Conservation (phyloP, 2,113 vertebrate genomes). For the Dasyprocta punctata region DNA sequence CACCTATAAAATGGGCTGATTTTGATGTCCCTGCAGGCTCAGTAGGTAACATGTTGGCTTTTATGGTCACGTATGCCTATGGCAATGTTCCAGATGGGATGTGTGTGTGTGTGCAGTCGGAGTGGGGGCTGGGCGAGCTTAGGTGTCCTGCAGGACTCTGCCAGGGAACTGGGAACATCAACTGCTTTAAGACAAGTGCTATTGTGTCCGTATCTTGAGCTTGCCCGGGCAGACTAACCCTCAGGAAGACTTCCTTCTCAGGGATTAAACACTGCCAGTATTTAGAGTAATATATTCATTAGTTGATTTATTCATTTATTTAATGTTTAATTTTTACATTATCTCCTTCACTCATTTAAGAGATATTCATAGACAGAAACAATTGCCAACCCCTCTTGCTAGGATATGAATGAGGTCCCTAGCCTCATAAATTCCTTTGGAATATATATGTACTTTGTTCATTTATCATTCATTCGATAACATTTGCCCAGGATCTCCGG, state of each 20-base stretch:
- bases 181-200: fast-evolving
- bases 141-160: background rate
- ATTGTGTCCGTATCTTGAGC: background rate
- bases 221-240: background rate
- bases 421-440: background rate
- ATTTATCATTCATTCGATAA: background rate
- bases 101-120: no score
- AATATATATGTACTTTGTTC: background rate
- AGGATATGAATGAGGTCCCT: background rate
- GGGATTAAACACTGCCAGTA: background rate
- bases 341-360: conserved; percentile 4
- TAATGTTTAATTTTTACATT: background rate
- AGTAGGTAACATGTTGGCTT: background rate
- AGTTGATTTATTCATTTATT: background rate
- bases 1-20: background rate
- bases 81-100: background rate
- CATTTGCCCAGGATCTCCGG: background rate
- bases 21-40: background rate
- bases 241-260: background rate
- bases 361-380: background rate
- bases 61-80: background rate
- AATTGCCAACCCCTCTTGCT: background rate
- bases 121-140: background rate
- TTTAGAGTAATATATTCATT: background rate
- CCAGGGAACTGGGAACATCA: background rate